These are phyloP conservation scores for Lamellibrachia columna DNA, from an alignment of 2,888 invertebrate genomes.

Conservation along the genomic window DNA sequence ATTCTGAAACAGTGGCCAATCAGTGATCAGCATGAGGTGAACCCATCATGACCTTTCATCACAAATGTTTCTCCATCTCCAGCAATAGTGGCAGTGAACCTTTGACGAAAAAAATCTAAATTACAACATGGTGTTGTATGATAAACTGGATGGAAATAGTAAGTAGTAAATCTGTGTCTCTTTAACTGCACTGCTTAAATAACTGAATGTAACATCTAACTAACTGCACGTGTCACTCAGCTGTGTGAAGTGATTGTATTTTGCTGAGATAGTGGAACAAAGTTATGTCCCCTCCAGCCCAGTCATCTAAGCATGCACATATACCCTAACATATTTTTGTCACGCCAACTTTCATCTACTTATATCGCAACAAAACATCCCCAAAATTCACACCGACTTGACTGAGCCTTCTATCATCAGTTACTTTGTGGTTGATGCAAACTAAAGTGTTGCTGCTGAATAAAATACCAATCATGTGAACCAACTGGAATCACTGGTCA, in stretches of 20 bases:
- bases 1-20: no score
- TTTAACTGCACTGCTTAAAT: no score
- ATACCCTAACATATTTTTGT: not conserved
- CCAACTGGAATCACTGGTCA: not conserved
- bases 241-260: not conserved
- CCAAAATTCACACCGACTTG: not conserved
- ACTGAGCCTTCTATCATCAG: not conserved
- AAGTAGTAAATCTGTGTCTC: no score
- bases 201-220: not conserved
- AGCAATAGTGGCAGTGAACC: no score
- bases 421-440: not conserved
- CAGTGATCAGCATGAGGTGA: no score
- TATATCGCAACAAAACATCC: not conserved
- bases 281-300: not conserved
- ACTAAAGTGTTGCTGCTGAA: not conserved
- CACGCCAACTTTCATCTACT: not conserved
- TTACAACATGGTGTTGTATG: no score
- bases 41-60: no score
- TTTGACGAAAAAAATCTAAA: no score
- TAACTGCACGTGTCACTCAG: not conserved
- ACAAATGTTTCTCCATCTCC: no score
- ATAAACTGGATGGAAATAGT: no score
- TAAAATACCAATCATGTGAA: not conserved
- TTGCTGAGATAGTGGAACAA: not conserved
- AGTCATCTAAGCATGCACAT: not conserved